Evolutionary conservation across 2,888 invertebrate species (phyloP).

Genomic region (Arctia plantaginis): DNA sequence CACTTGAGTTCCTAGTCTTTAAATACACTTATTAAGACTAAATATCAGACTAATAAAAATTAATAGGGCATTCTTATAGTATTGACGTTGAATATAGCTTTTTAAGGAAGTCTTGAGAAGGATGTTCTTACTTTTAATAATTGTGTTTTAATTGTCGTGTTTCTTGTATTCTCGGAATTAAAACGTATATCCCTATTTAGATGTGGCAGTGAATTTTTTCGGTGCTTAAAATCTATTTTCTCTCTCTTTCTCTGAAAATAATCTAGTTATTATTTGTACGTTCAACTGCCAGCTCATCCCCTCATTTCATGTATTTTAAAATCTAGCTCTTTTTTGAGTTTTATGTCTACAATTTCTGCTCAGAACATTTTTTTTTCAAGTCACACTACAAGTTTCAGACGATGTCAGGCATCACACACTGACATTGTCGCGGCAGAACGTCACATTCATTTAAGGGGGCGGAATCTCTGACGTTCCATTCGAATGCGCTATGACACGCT

Average conservation of each 20-base stretch:
- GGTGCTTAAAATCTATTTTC: neutral
- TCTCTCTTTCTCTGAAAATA: neutral
- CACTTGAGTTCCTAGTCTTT: neutral
- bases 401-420: neutral
- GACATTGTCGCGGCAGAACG: no score
- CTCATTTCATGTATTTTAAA: neutral
- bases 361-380: neutral
- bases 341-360: neutral
- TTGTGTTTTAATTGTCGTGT: neutral
- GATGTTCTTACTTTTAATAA: neutral
- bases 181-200: neutral
- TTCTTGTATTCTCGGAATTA: neutral
- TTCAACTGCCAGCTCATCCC: neutral
- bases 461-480: no score
- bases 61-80: neutral
- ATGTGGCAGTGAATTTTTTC: neutral
- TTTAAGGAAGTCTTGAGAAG: neutral
- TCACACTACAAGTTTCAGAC: neutral
- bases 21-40: neutral
- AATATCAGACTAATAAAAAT: neutral
- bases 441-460: no score
- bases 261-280: neutral
- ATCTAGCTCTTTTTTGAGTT: neutral
- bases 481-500: no score
- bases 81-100: neutral